A percentile compares a stretch with the other conserved stretches of the same genome.
Conservation (phyloP, 2,888 invertebrate species). For the Creontiades dilutus region DNA sequence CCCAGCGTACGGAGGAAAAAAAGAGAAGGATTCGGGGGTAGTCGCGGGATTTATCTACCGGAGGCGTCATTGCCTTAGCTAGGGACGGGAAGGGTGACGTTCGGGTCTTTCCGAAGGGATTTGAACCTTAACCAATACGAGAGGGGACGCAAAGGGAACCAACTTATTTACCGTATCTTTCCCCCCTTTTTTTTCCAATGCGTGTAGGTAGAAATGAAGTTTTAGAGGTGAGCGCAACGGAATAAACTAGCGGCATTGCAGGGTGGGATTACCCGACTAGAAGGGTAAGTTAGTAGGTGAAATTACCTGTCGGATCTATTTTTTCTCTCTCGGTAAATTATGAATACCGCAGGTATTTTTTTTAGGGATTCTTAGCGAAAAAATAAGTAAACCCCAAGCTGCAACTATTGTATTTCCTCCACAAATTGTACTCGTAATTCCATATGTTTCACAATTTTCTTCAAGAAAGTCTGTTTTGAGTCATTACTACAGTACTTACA, state of each 20-base stretch:
- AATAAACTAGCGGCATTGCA: constrained; percentile 14
- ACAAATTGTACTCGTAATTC: no score
- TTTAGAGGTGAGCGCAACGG: neutral
- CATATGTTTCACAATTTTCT: no score
- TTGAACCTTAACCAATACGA: neutral
- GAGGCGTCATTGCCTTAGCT: constrained; percentile 7
- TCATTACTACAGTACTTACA: no score
- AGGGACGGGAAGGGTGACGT: neutral
- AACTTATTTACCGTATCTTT: neutral
- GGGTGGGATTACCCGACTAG: neutral
- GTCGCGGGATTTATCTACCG: constrained; percentile 1
- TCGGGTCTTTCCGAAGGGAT: neutral
- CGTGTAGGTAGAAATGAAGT: neutral
- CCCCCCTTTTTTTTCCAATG: neutral
- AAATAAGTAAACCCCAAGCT: no score
- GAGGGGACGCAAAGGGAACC: neutral
- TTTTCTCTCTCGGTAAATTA: no score
- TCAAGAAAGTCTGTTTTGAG: no score
- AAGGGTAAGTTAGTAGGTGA: no score
- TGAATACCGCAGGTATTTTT: no score
- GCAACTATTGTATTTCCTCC: no score
- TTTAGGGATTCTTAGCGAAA: no score
- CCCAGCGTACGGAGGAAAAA: neutral
- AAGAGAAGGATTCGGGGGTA: neutral
- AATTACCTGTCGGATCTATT: no score